A percentile compares a stretch with the other conserved stretches of the same genome.
Evolutionary conservation across 2,888 invertebrate genomes (phyloP).

Genomic region (Tuta absoluta): DNA sequence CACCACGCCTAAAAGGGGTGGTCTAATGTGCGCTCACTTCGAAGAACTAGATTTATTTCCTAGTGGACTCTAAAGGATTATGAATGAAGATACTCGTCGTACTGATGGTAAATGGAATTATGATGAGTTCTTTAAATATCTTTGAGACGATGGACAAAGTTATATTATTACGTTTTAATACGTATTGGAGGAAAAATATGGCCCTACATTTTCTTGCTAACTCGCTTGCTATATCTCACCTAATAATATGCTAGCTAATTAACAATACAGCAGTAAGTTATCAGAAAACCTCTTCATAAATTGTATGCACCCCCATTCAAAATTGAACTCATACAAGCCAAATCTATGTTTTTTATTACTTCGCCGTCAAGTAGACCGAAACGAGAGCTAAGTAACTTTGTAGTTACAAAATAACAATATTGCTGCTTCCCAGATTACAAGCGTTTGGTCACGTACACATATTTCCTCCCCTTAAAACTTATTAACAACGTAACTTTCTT

Average conservation of each 20-base stretch:
- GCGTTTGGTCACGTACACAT: constrained; percentile 2
- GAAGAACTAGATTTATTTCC: neutral
- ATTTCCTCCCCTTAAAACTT: neutral
- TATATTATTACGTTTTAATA: too few species aligned
- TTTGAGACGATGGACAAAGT: neutral
- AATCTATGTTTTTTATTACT: constrained; percentile 8
- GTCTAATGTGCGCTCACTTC: constrained; percentile 12
- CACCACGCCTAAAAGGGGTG: constrained; percentile 23
- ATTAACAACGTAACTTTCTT: constrained; percentile 4
- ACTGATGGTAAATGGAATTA: constrained; percentile 8
- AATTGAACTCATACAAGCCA: neutral
- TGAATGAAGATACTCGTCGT: neutral
- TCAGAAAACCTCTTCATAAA: neutral
- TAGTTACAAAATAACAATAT: constrained; percentile 2
- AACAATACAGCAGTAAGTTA: neutral
- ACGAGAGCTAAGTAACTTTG: neutral
- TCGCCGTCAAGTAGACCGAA: neutral
- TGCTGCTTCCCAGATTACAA: constrained; percentile 10
- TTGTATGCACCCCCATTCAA: neutral
- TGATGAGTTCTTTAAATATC: neutral
- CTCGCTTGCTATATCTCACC: neutral
- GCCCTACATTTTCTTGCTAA: neutral
- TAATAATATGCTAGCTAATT: neutral
- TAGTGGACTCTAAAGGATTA: neutral
- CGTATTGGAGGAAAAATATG: neutral